Percentiles rank a stretch among this genome's conserved stretches.
Evolutionary conservation across 2,888 invertebrate genomes (phyloP).

Genomic region (Sinhomidia bicolor): DNA sequence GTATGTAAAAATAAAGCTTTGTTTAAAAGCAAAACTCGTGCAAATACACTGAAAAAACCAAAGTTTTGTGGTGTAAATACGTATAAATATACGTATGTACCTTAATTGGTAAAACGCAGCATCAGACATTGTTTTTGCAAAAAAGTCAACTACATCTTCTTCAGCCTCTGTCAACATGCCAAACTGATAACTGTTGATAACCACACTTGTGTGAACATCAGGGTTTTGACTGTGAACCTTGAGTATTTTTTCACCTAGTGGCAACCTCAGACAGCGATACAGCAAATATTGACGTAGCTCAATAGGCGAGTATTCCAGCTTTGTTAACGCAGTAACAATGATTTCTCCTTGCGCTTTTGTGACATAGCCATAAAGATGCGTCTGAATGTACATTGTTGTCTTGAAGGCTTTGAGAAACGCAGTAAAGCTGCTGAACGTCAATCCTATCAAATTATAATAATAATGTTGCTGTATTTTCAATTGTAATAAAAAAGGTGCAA

Average conservation of each 20-base stretch:
- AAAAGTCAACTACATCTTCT: constrained; percentile 48
- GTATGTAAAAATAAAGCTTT: not conserved
- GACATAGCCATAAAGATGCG: constrained; percentile 66
- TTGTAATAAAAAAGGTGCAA: no score
- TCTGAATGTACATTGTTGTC: constrained; percentile 64
- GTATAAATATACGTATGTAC: constrained; percentile 9
- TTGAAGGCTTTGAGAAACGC: constrained; percentile 63
- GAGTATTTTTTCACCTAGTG: constrained; percentile 69
- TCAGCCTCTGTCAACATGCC: constrained; percentile 61
- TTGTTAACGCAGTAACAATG: constrained; percentile 45
- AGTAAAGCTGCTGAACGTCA: constrained; percentile 57
- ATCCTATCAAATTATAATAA: constrained; percentile 6
- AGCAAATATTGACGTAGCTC: constrained; percentile 43
- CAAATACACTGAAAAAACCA: no score
- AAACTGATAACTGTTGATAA: constrained; percentile 74
- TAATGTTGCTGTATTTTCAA: no score
- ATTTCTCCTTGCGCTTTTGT: constrained; percentile 59
- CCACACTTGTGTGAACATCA: constrained; percentile 62
- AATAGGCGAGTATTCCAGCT: constrained; percentile 7
- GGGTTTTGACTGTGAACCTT: constrained; percentile 54
- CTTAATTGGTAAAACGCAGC: constrained; percentile 64
- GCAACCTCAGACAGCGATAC: constrained; percentile 51
- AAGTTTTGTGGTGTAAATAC: no score
- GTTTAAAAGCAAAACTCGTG: not conserved
- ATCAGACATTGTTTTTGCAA: constrained; percentile 56